Conservation (phyloP, 2,113 vertebrate species). For the Rhabdornis inornatus region DNA sequence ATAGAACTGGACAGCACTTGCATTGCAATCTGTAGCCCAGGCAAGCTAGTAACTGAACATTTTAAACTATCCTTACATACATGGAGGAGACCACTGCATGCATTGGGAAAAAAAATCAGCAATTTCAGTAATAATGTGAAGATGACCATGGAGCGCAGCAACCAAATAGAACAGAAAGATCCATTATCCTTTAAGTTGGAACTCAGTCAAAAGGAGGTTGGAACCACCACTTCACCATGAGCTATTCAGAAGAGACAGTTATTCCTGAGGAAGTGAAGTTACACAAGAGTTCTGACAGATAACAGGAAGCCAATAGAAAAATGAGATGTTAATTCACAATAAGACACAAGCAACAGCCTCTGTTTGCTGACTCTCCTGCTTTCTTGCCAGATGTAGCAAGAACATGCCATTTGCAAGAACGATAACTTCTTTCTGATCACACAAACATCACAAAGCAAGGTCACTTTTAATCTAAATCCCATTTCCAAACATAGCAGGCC, state of each 20-base stretch:
- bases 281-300: slow-evolving; percentile 47
- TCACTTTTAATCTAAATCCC: not conserved
- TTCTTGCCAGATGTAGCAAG: slow-evolving; percentile 27
- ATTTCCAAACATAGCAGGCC: not conserved
- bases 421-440: not conserved
- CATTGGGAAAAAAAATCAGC: not conserved
- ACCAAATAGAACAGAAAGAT: slow-evolving; percentile 27
- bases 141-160: slow-evolving; percentile 10
- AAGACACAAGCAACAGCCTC: not conserved
- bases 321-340: slow-evolving; percentile 48
- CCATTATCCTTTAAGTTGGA: slow-evolving; percentile 34
- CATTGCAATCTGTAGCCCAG: not conserved
- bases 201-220: slow-evolving; percentile 29
- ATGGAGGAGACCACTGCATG: not conserved
- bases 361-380: not conserved
- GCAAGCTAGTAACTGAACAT: not conserved
- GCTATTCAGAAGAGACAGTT: slow-evolving; percentile 15
- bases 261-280: slow-evolving; percentile 59
- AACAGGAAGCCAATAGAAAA: slow-evolving; percentile 47
- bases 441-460: not conserved
- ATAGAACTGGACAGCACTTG: not conserved
- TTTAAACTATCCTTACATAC: not conserved
- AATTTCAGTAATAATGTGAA: slow-evolving; percentile 11
- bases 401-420: not conserved
- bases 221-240: slow-evolving; percentile 30